A percentile compares a stretch with the other conserved stretches of the same genome.
Evolutionary conservation across 2,797 vertebrate species (phyloP).

Genomic region (Lagodon rhomboides): DNA sequence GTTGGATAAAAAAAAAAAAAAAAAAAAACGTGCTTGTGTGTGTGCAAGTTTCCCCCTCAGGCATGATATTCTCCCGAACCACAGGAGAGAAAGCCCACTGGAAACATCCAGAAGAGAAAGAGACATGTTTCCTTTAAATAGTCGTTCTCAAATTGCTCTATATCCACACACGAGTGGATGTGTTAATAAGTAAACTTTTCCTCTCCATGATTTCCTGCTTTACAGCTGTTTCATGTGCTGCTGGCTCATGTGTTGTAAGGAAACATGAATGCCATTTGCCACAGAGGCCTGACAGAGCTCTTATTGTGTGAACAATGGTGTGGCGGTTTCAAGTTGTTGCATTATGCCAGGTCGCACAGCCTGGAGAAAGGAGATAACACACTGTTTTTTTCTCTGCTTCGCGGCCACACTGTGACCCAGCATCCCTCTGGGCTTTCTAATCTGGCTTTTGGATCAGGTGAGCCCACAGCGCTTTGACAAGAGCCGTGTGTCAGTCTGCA

Average conservation of each 20-base stretch:
- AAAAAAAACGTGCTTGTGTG: constrained; percentile 14
- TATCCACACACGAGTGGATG: constrained; percentile 1
- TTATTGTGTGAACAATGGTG: constrained; percentile 35
- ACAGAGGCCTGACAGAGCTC: constrained; percentile 26
- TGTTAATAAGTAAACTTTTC: background rate
- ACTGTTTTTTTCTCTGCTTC: constrained; percentile 8
- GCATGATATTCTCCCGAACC: background rate
- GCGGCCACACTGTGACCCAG: constrained; percentile 13
- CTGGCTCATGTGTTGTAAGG: background rate
- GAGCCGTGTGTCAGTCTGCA: background rate
- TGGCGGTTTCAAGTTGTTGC: constrained; percentile 31
- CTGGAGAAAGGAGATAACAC: constrained; percentile 59
- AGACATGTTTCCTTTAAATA: background rate
- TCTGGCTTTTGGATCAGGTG: constrained; percentile 35
- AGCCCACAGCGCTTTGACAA: background rate
- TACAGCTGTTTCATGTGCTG: constrained; percentile 5
- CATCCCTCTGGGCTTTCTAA: constrained; percentile 32
- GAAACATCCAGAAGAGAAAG: constrained; percentile 20
- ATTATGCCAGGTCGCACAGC: constrained; percentile 19
- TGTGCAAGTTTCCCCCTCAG: constrained; percentile 12
- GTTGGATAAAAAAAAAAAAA: constrained; percentile 12
- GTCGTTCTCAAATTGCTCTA: background rate
- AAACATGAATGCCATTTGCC: constrained; percentile 20
- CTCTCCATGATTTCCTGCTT: background rate
- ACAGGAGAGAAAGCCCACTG: constrained; percentile 6